Conservation (phyloP, 1,140 invertebrate genomes). For the Aradophagus sp. region DNA sequence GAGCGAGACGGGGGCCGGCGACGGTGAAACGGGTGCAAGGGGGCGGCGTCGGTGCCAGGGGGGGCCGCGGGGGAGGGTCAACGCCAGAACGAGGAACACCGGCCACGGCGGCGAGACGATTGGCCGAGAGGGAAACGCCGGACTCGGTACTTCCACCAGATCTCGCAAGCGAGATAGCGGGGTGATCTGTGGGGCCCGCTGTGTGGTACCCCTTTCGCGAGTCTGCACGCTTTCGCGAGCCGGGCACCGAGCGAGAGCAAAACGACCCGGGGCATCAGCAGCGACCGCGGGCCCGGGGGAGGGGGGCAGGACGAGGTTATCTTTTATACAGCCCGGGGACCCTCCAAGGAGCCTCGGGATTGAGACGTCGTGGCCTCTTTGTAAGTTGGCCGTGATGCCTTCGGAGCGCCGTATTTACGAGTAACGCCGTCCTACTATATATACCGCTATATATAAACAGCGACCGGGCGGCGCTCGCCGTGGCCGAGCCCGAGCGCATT, state of each 20-base stretch:
- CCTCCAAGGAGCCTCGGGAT: constrained; percentile 72
- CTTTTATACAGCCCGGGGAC: constrained; percentile 59
- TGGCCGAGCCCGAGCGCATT: constrained; percentile 55
- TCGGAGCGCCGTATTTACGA: constrained; percentile 74
- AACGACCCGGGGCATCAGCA: too few species aligned
- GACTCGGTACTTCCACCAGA: constrained; percentile 62
- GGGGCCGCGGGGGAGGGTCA: constrained; percentile 11
- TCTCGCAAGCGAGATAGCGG: constrained; percentile 70
- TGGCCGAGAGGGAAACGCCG: too few species aligned
- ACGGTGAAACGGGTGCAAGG: constrained; percentile 23
- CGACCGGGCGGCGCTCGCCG: constrained; percentile 53
- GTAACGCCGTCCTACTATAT: constrained; percentile 68
- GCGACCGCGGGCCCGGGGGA: constrained; percentile 3
- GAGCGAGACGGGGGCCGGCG: constrained; percentile 1
- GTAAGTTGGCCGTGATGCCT: constrained; percentile 71
- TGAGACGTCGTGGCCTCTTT: constrained; percentile 75
- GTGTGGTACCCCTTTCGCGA: constrained; percentile 74
- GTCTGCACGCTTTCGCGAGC: constrained; percentile 67
- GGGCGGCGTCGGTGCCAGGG: constrained; percentile 17
- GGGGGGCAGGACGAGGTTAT: constrained; percentile 23
- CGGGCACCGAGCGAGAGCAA: constrained; percentile 25
- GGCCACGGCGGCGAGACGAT: constrained; percentile 12
- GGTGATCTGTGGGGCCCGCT: constrained; percentile 75
- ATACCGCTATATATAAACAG: constrained; percentile 53
- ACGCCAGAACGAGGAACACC: constrained; percentile 30